Evolutionary conservation across 2,888 invertebrate genomes (phyloP).

Genomic region (Anthoptus insignis): DNA sequence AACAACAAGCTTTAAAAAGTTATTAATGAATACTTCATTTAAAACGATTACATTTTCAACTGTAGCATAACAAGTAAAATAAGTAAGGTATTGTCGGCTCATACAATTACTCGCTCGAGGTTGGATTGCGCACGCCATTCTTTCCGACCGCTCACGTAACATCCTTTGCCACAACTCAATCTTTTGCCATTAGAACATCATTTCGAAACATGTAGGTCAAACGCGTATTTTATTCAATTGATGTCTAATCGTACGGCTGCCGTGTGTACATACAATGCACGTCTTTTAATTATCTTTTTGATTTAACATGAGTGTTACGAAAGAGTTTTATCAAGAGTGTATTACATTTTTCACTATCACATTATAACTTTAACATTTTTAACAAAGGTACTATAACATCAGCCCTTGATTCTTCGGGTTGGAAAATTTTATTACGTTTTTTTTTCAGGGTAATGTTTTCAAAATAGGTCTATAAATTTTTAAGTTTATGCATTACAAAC

Average conservation of each 20-base stretch:
- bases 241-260: slow-evolving; percentile 2
- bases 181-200: slow-evolving; percentile 56
- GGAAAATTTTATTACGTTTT: too few species aligned
- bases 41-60: too few species aligned
- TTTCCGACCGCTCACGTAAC: slow-evolving; percentile 73
- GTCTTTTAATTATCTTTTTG: slow-evolving; percentile 6
- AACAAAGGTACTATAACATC: too few species aligned
- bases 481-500: too few species aligned
- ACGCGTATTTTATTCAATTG: slow-evolving; percentile 54
- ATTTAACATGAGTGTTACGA: not conserved
- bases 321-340: too few species aligned
- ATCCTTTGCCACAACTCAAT: slow-evolving; percentile 53
- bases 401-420: too few species aligned
- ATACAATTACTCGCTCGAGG: slow-evolving; percentile 74
- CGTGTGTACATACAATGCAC: too few species aligned
- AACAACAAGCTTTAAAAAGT: too few species aligned
- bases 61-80: slow-evolving; percentile 50
- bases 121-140: slow-evolving; percentile 75
- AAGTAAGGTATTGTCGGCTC: slow-evolving; percentile 60
- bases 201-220: slow-evolving; percentile 66
- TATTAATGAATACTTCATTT: not conserved
- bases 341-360: too few species aligned
- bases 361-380: too few species aligned
- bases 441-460: too few species aligned
- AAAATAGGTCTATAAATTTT: too few species aligned